Evolutionary conservation across 2,888 invertebrate genomes (phyloP), one percentile per base, ranked within the genome.

Genomic region (Drosophila leonis): DNA sequence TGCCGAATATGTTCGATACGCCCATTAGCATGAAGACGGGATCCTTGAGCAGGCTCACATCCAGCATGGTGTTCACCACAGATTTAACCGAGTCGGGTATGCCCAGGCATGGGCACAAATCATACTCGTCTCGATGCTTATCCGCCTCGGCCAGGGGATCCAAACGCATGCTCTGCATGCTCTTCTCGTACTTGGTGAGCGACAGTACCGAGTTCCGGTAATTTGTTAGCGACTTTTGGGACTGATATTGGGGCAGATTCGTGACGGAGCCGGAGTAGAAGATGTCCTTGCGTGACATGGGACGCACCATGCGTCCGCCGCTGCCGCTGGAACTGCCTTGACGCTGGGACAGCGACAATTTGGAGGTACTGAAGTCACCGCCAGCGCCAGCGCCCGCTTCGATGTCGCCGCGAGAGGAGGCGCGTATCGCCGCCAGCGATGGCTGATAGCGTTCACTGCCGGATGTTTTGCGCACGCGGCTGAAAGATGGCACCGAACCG

Each of bases 181-280:
- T 94, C 85, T 94, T 94, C 64, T 94, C 94, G 69, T 95, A 95
- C 90, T 95, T 95, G 0, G 98, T 97, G 65, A 99, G 94, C 65
- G 98, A 98, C 44, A 98, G 94, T 48, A 98, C 97, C 65, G 98
- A 98, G 91, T 98, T 97, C 63, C 98, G 95, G 92, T 98, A 98
- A 79, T 97, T 97, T 62, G 96, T 96, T 62, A 98, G 94, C 2
- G 98, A 97, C 91, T 97, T 97, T 92, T 98, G 98, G 69, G 97
- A 98, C 92, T 97, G 97, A 94, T 96, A 98, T 93, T 98, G 98
- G 0, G 97, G 98, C 85, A 99, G 94, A 93, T 99, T 97, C 72
- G 96, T 95, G 29, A 99, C 97, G 52, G 98, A 98, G 35, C 99
- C 98, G 4, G 98, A 98, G 93, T 99, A 99, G 94, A 99, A 99